phyloP scores from a whole-genome alignment of 1,140 invertebrate species.

The Ceratosolen fusciceps region DNA sequence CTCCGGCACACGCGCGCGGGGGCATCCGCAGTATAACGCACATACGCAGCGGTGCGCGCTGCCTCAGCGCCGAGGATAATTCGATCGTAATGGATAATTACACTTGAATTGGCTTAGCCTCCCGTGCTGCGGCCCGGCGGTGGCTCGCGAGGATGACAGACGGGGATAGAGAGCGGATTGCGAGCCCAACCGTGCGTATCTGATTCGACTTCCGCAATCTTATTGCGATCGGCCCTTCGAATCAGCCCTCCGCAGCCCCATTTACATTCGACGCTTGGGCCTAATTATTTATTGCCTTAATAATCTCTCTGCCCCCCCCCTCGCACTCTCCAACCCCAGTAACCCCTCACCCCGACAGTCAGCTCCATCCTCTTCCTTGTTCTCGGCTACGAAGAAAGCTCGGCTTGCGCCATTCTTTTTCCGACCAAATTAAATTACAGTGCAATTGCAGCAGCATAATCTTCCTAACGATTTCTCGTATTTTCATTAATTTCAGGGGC shows the following conservation, averaged over 20 bases:
- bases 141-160: conserved; percentile 41
- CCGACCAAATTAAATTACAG: neutral
- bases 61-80: conserved; percentile 55
- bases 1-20: conserved; percentile 37
- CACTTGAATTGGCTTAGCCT: conserved; percentile 54
- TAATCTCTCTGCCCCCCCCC: neutral
- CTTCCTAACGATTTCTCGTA: neutral
- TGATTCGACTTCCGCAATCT: conserved; percentile 40
- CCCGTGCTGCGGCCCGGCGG: neutral
- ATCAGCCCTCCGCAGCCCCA: conserved; percentile 18
- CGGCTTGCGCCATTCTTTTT: neutral
- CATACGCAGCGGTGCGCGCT: neutral
- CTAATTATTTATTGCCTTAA: conserved; percentile 36
- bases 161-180: conserved; percentile 50
- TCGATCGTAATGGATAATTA: conserved; percentile 65
- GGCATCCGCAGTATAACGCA: conserved; percentile 46
- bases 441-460: neutral
- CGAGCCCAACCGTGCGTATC: conserved; percentile 61
- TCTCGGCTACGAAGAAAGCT: too few species aligned
- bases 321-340: too few species aligned
- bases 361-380: too few species aligned
- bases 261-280: neutral
- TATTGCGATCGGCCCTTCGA: conserved; percentile 38
- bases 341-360: too few species aligned
- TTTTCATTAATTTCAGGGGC: conserved; percentile 20